Conservation (phyloP, 2,113 vertebrate genomes). For the Oreamnos americanus region DNA sequence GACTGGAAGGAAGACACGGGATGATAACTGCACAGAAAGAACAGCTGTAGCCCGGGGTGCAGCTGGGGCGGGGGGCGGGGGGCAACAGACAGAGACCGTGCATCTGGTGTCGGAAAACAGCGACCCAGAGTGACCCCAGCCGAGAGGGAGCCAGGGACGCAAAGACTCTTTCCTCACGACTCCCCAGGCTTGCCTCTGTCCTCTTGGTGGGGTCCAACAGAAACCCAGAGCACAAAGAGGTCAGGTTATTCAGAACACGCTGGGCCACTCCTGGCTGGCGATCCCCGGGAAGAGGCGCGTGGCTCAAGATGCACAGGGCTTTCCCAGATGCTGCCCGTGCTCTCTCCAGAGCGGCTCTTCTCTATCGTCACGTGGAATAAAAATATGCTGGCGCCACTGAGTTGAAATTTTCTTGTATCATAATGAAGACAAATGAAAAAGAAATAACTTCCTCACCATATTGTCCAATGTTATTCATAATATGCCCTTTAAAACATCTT, state of each 20-base stretch:
- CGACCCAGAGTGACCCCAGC: neutral
- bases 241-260: neutral
- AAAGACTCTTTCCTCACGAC: rapidly evolving
- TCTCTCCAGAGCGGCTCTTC: neutral
- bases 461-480: too few species aligned
- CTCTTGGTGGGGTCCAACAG: neutral
- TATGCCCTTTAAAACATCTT: neutral
- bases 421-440: neutral
- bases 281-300: neutral
- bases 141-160: neutral
- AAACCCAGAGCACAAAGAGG: neutral
- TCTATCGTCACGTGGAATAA: too few species aligned
- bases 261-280: neutral
- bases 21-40: rapidly evolving
- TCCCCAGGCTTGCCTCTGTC: neutral
- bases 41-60: too few species aligned
- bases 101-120: rapidly evolving
- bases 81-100: rapidly evolving
- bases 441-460: neutral
- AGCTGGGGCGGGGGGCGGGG: rapidly evolving
- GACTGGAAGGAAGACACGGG: neutral
- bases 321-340: rapidly evolving
- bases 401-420: neutral
- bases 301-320: too few species aligned
- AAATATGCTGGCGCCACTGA: neutral